These are phyloP conservation scores for Drosophila obscura DNA, from an alignment of 1,140 invertebrate species.

Conservation along the genomic window DNA sequence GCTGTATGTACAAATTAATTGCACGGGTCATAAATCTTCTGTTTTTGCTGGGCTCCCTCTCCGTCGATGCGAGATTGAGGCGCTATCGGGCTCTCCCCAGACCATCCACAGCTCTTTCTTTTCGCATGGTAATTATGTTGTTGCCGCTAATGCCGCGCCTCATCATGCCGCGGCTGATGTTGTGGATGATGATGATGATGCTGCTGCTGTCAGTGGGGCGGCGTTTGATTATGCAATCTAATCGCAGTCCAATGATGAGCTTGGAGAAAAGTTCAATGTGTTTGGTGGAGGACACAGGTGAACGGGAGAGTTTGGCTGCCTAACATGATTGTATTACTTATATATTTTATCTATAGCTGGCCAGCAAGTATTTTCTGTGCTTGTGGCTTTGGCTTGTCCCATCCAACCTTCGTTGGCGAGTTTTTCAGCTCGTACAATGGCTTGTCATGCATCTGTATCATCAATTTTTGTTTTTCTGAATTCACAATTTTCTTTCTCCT, in stretches of 20 bases:
- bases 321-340: too few species aligned
- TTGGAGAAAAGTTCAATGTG: conserved; percentile 32
- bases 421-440: conserved; percentile 13
- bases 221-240: conserved; percentile 60
- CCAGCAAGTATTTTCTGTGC: conserved; percentile 8
- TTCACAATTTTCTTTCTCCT: conserved; percentile 36
- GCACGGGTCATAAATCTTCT: conserved; percentile 67
- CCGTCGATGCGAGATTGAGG: conserved; percentile 59
- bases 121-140: conserved; percentile 74
- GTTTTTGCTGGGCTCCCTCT: conserved; percentile 53
- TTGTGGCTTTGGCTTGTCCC: not conserved
- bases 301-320: conserved; percentile 3
- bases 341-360: too few species aligned
- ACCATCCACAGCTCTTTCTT: conserved; percentile 49
- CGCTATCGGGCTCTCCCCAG: conserved; percentile 34
- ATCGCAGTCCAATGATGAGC: conserved; percentile 29
- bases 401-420: conserved; percentile 7
- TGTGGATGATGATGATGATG: conserved; percentile 27
- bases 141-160: conserved; percentile 69
- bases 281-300: conserved; percentile 20
- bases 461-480: conserved; percentile 37
- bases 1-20: conserved; percentile 76
- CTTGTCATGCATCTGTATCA: conserved; percentile 28
- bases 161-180: conserved; percentile 55
- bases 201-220: conserved; percentile 22